These are phyloP conservation scores for Sesia bembeciformis DNA, from an alignment of 2,888 invertebrate genomes.

Conservation along the genomic window DNA sequence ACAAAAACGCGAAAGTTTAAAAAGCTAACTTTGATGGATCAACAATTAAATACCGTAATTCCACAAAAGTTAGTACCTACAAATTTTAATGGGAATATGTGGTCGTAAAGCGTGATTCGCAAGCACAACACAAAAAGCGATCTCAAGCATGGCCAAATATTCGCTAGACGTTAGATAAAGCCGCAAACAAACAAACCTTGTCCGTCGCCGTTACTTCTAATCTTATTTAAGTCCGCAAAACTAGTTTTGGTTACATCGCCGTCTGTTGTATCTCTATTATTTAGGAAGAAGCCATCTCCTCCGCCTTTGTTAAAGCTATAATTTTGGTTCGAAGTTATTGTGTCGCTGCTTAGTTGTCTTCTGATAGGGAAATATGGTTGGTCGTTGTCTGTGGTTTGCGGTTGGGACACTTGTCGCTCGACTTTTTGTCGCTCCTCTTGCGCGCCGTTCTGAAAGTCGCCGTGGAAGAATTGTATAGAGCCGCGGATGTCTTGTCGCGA, in stretches of 20 bases:
- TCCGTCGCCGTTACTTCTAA: conserved; percentile 66
- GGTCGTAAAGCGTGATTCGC: conserved; percentile 23
- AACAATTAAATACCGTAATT: too few relatives aligned
- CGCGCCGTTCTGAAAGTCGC: conserved; percentile 59
- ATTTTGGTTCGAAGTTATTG: conserved; percentile 53
- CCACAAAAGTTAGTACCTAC: too few relatives aligned
- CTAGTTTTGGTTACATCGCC: conserved; percentile 75
- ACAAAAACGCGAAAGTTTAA: too few relatives aligned
- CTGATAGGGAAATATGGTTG: conserved; percentile 36
- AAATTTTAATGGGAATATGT: conserved; percentile 48
- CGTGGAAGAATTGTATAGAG: conserved; percentile 80
- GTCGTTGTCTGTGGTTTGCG: conserved; percentile 26
- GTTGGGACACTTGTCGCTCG: conserved; percentile 44
- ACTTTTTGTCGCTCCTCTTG: conserved; percentile 32
- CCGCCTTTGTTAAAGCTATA: conserved; percentile 44
- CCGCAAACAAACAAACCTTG: conserved; percentile 36
- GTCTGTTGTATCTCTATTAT: conserved; percentile 75
- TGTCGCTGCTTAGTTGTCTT: conserved; percentile 76
- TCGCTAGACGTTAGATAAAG: neutral
- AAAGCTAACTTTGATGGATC: too few relatives aligned
- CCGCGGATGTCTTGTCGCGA: conserved; percentile 84
- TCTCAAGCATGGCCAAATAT: neutral
- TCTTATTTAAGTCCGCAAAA: conserved; percentile 82
- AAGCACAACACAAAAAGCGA: neutral
- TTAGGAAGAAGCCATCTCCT: conserved; percentile 61